Evolutionary conservation across 2,113 vertebrate species (phyloP).

Genomic region (Ammospiza nelsoni): DNA sequence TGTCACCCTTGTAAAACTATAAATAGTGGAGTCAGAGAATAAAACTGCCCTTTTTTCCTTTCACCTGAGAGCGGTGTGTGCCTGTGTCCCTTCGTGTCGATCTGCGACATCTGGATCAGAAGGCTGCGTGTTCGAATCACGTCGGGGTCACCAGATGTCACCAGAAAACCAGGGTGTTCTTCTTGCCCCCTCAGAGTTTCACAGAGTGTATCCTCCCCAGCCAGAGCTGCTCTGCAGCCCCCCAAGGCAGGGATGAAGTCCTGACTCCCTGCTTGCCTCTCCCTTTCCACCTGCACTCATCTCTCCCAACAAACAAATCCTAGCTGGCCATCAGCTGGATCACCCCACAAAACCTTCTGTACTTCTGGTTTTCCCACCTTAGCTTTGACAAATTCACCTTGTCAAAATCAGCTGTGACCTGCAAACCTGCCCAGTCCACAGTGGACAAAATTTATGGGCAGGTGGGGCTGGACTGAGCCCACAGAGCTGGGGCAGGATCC

Average conservation of each 20-base stretch:
- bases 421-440: neutral
- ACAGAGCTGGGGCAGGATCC: neutral
- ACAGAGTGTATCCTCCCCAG: neutral
- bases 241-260: neutral
- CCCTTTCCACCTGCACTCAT: neutral
- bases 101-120: constrained; percentile 60
- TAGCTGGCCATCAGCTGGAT: neutral
- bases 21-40: too few relatives aligned
- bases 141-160: constrained; percentile 64
- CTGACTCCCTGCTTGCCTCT: neutral
- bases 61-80: too few relatives aligned
- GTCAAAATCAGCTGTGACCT: neutral
- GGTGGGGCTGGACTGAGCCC: neutral
- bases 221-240: neutral
- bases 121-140: constrained; percentile 82
- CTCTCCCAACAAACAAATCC: neutral
- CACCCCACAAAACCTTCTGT: neutral
- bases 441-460: neutral
- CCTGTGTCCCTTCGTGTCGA: too few relatives aligned
- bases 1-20: too few relatives aligned
- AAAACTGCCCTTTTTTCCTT: too few relatives aligned
- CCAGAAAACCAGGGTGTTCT: neutral
- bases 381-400: neutral
- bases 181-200: neutral
- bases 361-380: neutral